These are phyloP conservation scores for Eidolon helvum DNA, from an alignment of 2,113 vertebrate genomes.

Conservation along the genomic window DNA sequence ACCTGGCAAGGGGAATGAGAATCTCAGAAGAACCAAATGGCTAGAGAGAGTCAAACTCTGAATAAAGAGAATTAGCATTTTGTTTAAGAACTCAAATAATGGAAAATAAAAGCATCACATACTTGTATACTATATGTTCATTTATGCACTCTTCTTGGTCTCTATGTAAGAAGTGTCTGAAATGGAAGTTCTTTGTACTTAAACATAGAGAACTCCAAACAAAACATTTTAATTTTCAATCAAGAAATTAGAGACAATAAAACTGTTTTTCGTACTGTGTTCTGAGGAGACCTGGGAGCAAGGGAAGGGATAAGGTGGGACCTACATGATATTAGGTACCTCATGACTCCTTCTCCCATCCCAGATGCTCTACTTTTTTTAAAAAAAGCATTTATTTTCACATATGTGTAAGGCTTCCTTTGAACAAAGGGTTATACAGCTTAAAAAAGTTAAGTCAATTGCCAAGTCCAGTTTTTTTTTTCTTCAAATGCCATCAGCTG, in stretches of 20 bases:
- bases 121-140: neutral
- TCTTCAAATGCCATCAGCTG: neutral
- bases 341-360: neutral
- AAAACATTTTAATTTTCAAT: neutral
- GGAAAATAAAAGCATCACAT: neutral
- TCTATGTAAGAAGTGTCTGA: neutral
- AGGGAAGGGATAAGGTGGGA: neutral
- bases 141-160: neutral
- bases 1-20: neutral
- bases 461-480: neutral
- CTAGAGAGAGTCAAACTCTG: neutral
- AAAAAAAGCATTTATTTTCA: neutral
- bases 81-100: constrained; percentile 13
- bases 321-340: neutral
- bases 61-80: neutral
- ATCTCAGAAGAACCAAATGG: neutral
- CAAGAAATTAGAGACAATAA: neutral
- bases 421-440: neutral
- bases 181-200: neutral
- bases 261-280: neutral
- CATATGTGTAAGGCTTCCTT: neutral
- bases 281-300: neutral
- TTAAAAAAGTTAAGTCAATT: neutral
- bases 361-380: neutral
- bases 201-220: neutral